Conservation (phyloP, 2,113 vertebrate genomes). For the Anthoscopus minutus region DNA sequence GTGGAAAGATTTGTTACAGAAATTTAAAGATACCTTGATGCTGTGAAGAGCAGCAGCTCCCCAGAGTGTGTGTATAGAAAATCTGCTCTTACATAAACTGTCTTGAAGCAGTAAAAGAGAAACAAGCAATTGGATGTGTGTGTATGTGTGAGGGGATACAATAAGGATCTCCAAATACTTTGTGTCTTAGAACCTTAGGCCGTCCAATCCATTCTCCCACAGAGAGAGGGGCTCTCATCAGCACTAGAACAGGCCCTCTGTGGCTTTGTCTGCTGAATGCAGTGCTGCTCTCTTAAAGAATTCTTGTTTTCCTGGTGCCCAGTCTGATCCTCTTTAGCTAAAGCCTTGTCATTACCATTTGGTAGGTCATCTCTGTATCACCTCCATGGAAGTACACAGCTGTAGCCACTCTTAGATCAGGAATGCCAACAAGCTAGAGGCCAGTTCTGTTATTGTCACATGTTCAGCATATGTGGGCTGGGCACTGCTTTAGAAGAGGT, state of each 20-base stretch:
- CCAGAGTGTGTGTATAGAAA: not conserved
- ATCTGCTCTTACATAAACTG: not conserved
- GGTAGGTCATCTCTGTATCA: not conserved
- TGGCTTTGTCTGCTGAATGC: not conserved
- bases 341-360: not conserved
- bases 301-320: not conserved
- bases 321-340: not conserved
- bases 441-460: not conserved
- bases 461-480: not conserved
- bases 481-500: not conserved
- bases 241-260: not conserved
- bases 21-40: not conserved
- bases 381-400: not conserved
- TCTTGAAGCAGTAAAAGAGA: not conserved
- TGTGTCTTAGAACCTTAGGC: not conserved
- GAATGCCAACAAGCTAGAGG: not conserved
- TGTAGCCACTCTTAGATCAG: not conserved
- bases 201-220: not conserved
- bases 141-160: not conserved
- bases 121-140: rapidly evolving
- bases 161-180: not conserved
- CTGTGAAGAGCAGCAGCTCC: not conserved
- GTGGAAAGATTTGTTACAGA: not conserved
- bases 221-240: not conserved
- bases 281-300: not conserved